A percentile compares a stretch with the other conserved stretches of the same genome.
These are phyloP conservation scores for Silurus aristotelis DNA, from an alignment of 2,797 vertebrate species.

Conservation along the genomic window DNA sequence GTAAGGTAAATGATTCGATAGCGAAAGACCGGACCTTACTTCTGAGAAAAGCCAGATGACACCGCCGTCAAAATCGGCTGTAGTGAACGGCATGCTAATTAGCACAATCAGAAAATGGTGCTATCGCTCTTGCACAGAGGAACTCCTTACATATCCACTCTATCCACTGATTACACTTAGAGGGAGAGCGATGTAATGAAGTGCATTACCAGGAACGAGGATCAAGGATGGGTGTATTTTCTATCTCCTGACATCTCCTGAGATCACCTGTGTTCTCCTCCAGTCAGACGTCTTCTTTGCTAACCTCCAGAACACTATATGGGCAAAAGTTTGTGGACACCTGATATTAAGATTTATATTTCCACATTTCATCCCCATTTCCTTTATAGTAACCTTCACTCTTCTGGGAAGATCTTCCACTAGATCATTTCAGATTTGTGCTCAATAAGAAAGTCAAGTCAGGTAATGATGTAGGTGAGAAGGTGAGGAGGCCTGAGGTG, in stretches of 20 bases:
- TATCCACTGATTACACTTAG: constrained; percentile 41
- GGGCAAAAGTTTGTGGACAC: no score
- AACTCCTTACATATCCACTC: constrained; percentile 62
- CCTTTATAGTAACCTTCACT: no score
- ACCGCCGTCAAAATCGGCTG: constrained; percentile 40
- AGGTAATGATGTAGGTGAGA: no score
- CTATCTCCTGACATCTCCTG: background rate
- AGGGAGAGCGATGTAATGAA: constrained; percentile 65
- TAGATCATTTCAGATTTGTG: no score
- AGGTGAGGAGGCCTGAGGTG: no score
- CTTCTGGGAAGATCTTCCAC: no score
- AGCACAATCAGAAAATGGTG: constrained; percentile 69
- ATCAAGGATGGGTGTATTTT: constrained; percentile 58
- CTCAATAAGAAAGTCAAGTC: no score
- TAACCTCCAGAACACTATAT: background rate
- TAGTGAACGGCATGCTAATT: constrained; percentile 66
- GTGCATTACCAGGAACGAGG: constrained; percentile 73
- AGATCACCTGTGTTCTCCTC: background rate
- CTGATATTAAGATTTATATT: no score
- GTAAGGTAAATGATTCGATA: constrained; percentile 38
- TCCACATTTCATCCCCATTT: no score
- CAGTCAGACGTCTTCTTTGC: background rate
- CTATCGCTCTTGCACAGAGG: constrained; percentile 71
- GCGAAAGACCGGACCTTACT: constrained; percentile 13
- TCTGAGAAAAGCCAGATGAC: constrained; percentile 25